Conservation (phyloP, 2,888 invertebrate genomes). For the Epistrophe eligans region DNA sequence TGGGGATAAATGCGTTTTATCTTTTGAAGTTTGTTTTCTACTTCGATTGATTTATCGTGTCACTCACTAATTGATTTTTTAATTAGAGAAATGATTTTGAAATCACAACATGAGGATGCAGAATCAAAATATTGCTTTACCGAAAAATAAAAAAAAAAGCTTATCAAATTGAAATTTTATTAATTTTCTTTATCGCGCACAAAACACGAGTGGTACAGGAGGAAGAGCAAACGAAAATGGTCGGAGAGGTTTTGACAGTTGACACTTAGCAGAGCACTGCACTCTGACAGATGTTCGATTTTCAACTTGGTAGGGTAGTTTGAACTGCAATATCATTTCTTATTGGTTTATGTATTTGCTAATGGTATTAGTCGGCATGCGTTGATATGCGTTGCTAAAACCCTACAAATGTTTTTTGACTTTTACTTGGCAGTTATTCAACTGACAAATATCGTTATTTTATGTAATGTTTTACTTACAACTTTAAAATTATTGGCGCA, state of each 20-base stretch:
- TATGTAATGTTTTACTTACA: too few relatives aligned
- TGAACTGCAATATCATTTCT: background rate
- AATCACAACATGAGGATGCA: conserved; percentile 42
- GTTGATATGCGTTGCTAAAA: background rate
- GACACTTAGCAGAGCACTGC: background rate
- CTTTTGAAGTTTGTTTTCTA: conserved; percentile 26
- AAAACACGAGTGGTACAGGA: conserved; percentile 53
- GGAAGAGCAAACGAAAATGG: conserved; percentile 66
- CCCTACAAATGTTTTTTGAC: background rate
- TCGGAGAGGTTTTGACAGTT: conserved; percentile 55
- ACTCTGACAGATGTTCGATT: conserved; percentile 54
- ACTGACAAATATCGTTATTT: background rate
- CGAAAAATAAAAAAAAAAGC: conserved; percentile 16
- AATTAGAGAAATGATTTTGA: background rate
- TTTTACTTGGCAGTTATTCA: background rate
- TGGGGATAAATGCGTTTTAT: conserved; percentile 34
- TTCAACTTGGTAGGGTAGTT: conserved; percentile 1
- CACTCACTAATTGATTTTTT: background rate
- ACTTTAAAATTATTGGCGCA: too few relatives aligned
- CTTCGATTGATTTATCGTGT: conserved; percentile 6
- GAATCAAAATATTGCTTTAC: conserved; percentile 43
- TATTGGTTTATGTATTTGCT: background rate
- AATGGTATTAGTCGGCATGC: background rate
- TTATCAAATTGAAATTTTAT: conserved; percentile 51
- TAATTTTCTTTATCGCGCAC: conserved; percentile 46